Evolutionary conservation across 1,140 invertebrate species (phyloP).

Genomic region (Geopemphigus sp.): DNA sequence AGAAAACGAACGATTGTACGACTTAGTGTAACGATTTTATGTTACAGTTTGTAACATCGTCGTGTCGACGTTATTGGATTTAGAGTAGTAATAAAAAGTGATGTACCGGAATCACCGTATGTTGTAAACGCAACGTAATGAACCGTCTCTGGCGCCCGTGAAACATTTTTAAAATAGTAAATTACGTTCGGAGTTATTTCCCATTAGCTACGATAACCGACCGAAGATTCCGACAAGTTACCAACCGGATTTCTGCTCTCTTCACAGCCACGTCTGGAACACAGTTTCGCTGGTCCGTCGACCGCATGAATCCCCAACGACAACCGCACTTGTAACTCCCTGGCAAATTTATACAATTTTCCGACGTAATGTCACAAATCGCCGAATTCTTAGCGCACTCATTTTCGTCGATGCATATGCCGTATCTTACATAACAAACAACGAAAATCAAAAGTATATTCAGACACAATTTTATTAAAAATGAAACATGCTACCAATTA

Average conservation of each 20-base stretch:
- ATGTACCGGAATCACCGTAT: too few relatives aligned
- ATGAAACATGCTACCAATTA: too few relatives aligned
- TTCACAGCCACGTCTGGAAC: slow-evolving; percentile 5
- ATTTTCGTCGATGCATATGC: slow-evolving; percentile 65
- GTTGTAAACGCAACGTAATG: too few relatives aligned
- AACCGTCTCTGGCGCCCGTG: too few relatives aligned
- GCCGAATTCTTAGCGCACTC: slow-evolving; percentile 59
- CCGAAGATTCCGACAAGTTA: not conserved
- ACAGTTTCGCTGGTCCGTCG: not conserved
- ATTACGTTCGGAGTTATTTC: not conserved
- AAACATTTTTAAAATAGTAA: not conserved
- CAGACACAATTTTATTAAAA: too few relatives aligned
- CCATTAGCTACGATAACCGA: not conserved
- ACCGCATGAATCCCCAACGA: slow-evolving; percentile 49
- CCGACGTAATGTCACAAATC: slow-evolving; percentile 56
- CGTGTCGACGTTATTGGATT: too few relatives aligned
- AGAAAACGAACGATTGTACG: too few relatives aligned
- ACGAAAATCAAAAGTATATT: too few relatives aligned
- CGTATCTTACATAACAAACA: slow-evolving; percentile 55
- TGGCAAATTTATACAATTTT: slow-evolving; percentile 63
- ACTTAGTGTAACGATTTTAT: too few relatives aligned
- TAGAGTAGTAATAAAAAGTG: too few relatives aligned
- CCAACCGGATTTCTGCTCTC: slow-evolving; percentile 44
- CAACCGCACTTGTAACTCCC: slow-evolving; percentile 60
- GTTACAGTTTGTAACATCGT: too few relatives aligned